Conservation (phyloP, 1,140 invertebrate species). For the Drosophila sucinea region DNA sequence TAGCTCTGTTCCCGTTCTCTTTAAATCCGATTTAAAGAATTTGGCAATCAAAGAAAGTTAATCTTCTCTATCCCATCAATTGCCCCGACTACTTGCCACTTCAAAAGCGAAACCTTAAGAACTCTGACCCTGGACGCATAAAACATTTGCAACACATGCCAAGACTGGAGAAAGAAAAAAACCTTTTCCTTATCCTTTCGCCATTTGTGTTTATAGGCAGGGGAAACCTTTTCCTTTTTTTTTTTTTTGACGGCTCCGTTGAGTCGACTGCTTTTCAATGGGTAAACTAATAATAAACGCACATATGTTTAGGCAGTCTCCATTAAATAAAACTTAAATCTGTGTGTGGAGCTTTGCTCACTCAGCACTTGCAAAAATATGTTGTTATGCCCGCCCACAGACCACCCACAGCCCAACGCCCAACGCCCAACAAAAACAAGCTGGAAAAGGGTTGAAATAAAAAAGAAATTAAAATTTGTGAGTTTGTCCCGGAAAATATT, state of each 20-base stretch:
- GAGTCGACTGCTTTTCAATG: constrained; percentile 62
- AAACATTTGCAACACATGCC: constrained; percentile 22
- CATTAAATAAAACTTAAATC: constrained; percentile 73
- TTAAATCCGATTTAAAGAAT: constrained; percentile 1
- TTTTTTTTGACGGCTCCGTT: constrained; percentile 31
- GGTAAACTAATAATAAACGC: constrained; percentile 52
- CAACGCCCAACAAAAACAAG: constrained; percentile 13
- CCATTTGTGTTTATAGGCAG: constrained; percentile 1
- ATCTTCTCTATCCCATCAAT: constrained; percentile 1
- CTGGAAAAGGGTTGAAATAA: constrained; percentile 67
- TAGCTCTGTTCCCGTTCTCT: neutral
- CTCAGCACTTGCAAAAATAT: constrained; percentile 70
- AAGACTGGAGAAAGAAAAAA: neutral
- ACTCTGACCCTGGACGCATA: constrained; percentile 8
- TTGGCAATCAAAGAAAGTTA: constrained; percentile 7
- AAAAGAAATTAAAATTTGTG: constrained; percentile 77
- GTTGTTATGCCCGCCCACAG: constrained; percentile 28
- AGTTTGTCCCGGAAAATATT: constrained; percentile 59
- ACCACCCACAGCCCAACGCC: constrained; percentile 25
- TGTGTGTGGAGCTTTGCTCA: constrained; percentile 34
- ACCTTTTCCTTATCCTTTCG: constrained; percentile 5
- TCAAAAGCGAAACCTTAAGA: constrained; percentile 15
- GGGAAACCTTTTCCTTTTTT: neutral
- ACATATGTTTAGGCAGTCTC: constrained; percentile 58
- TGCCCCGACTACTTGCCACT: constrained; percentile 1